A percentile compares a stretch with the other conserved stretches of the same genome.
Conservation (phyloP, 2,113 vertebrate genomes). For the human region GRCh38 chr6:125906001-125906500, state of each 20-base stretch:
- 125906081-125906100: neutral
- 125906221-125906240: neutral
- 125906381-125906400: too few relatives aligned
- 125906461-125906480: neutral
- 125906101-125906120: neutral
- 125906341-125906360: neutral
- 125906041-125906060: too few relatives aligned
- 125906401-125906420: neutral
- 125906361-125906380: neutral
- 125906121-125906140: neutral
- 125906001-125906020: too few relatives aligned
- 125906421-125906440: neutral
- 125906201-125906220: neutral
- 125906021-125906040: too few relatives aligned
- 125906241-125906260: neutral
- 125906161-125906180: neutral
- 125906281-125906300: neutral
- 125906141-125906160: neutral
- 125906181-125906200: rapidly evolving
- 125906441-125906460: neutral
- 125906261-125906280: rapidly evolving
- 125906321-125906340: neutral
- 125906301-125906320: neutral
- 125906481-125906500: neutral
- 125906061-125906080: too few relatives aligned